These are phyloP conservation scores for Parascotia fuliginaria DNA, from an alignment of 2,888 invertebrate genomes.

Conservation along the genomic window DNA sequence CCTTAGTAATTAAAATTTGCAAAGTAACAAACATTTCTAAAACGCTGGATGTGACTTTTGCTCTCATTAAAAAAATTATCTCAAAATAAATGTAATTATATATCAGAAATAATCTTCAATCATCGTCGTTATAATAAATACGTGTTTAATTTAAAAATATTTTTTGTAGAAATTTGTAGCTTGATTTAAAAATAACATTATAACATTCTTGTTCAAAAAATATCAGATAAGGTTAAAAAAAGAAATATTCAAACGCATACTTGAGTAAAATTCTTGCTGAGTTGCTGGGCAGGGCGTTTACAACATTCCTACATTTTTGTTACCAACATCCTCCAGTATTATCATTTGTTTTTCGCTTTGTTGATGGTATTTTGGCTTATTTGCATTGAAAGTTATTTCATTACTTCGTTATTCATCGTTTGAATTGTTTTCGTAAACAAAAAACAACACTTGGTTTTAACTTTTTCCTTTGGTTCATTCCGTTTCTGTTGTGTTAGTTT, in stretches of 20 bases:
- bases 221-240: constrained; percentile 50
- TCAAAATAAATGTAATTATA: no score
- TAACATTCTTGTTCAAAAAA: constrained; percentile 28
- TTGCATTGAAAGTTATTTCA: constrained; percentile 65
- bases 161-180: no score
- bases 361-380: constrained; percentile 68
- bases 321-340: constrained; percentile 57
- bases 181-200: constrained; percentile 14
- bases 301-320: constrained; percentile 63
- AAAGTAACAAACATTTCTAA: no score
- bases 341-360: constrained; percentile 67
- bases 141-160: no score
- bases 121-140: no score
- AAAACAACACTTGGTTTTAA: constrained; percentile 48
- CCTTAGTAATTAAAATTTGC: no score
- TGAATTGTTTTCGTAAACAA: constrained; percentile 68
- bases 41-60: no score
- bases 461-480: constrained; percentile 44
- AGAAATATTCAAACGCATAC: constrained; percentile 56
- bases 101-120: no score
- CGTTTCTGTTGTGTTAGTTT: constrained; percentile 37
- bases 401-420: constrained; percentile 63
- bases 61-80: no score
- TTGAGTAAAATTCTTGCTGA: constrained; percentile 55
- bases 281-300: constrained; percentile 32